These are phyloP conservation scores for Caenorhabditis sp. DNA, from an alignment of 2,888 invertebrate genomes.

Conservation along the genomic window DNA sequence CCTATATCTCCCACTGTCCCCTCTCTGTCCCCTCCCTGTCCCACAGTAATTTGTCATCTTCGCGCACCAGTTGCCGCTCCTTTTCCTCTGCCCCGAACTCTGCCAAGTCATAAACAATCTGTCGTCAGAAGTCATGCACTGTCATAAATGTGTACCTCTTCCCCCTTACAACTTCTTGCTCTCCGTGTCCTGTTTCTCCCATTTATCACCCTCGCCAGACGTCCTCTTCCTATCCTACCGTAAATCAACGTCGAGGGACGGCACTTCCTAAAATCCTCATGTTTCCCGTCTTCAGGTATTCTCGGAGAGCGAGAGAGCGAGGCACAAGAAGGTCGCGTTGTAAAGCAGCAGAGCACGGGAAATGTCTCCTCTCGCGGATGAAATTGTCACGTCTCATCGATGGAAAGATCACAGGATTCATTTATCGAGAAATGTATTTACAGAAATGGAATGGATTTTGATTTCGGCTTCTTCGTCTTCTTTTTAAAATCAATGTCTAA, in stretches of 20 bases:
- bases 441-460: conserved; percentile 21
- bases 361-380: conserved; percentile 5
- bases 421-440: conserved; percentile 14
- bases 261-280: conserved; percentile 9
- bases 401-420: conserved; percentile 6
- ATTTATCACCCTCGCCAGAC: conserved; percentile 42
- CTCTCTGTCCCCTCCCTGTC: too few relatives aligned
- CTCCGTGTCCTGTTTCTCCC: conserved; percentile 5
- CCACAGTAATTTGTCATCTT: conserved; percentile 5
- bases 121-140: conserved; percentile 50
- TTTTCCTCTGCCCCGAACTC: background rate
- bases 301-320: too few relatives aligned
- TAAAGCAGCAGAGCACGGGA: conserved; percentile 13
- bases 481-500: too few relatives aligned
- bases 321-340: background rate
- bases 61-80: conserved; percentile 17
- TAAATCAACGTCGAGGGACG: conserved; percentile 1
- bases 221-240: background rate
- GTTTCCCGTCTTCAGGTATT: conserved; percentile 11
- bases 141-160: conserved; percentile 35
- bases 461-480: too few relatives aligned
- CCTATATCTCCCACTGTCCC: conserved; percentile 5
- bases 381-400: too few relatives aligned
- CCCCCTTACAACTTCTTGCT: conserved; percentile 4
- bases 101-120: conserved; percentile 32